Conservation (phyloP, 2,797 vertebrate genomes). For the Takifugu ocellatus region DNA sequence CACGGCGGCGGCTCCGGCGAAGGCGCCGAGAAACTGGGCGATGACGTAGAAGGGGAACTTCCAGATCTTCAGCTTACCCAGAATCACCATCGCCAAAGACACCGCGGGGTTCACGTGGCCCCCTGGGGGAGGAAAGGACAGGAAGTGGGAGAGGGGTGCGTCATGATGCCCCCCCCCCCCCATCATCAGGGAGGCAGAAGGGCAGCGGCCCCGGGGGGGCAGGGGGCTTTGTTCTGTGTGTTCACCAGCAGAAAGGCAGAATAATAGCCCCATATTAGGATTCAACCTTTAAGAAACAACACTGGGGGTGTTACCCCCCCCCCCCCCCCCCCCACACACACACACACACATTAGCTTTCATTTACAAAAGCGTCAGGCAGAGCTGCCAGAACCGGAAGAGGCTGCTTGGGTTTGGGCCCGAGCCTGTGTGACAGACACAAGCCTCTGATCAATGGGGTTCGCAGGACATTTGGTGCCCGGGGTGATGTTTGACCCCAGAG, state of each 20-base stretch:
- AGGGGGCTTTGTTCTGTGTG: conserved; percentile 33
- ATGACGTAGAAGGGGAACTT: conserved; percentile 91
- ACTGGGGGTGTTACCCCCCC: conserved; percentile 2
- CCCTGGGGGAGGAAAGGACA: conserved; percentile 70
- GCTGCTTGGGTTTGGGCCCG: conserved; percentile 12
- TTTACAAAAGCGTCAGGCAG: conserved; percentile 5
- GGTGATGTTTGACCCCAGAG: conserved; percentile 67
- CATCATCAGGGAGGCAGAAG: conserved; percentile 57
- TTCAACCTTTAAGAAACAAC: conserved; percentile 14
- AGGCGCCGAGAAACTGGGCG: conserved; percentile 92
- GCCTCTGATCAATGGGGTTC: conserved; percentile 63
- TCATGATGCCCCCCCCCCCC: conserved; percentile 33
- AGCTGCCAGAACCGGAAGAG: conserved; percentile 1
- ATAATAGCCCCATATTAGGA: conserved; percentile 38
- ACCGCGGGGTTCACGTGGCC: conserved; percentile 86
- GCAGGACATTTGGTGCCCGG: conserved; percentile 66
- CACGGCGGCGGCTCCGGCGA: conserved; percentile 86
- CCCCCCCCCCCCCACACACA: not conserved
- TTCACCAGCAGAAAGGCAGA: conserved; percentile 28
- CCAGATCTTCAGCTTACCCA: conserved; percentile 89
- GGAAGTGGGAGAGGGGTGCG: conserved; percentile 25
- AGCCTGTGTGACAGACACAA: conserved; percentile 32
- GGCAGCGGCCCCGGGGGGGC: conserved; percentile 39
- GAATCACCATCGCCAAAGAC: conserved; percentile 91
- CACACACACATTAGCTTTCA: not conserved